Evolutionary conservation across 2,113 vertebrate genomes (phyloP), one percentile per base, ranked within the genome.

Genomic region (Chiloscyllium plagiosum): DNA sequence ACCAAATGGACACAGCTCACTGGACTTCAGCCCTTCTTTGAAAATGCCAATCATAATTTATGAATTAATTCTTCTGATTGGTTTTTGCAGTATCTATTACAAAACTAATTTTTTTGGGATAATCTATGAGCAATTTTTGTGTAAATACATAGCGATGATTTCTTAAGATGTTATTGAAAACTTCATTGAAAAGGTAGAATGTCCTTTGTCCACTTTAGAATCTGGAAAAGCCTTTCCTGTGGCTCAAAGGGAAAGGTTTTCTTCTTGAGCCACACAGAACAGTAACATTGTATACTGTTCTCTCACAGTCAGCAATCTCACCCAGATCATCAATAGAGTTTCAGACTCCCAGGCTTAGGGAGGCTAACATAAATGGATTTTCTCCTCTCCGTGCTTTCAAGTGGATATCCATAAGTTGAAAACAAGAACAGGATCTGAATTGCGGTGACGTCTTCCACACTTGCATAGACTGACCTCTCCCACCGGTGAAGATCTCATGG

Each of bases 11-110:
- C 90, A 93, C 29, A 33, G 90, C 90, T 20, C 65, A 20, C 22
- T 56, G n/a, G 56, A 93, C 33, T 68, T 37, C 52, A 87, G 85
- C 85, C 85, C 68, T 68, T 65, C 68, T 68, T 61, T 52, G 52
- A 92, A 92, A 65, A 61, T 61, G 8, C 24, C 65, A 56, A 92
- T 92, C 17, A 93, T 93, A n/a, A 93, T 37, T 93, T 93, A 93
- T 93, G 68, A 93, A 93, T 93, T 93, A n/a, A 93, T 66, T 61
- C 17, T 66, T 93, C 6, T n/a, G 56, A 68, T 93, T 61, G 22
- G 22, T 68, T 37, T 56, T 93, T 93, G 90, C 29, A 93, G 90
- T 33, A 93, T 37, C 90, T 93, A n/a, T 42, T 68, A 22, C n/a
- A 93, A 93, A 68, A 0, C 56, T 47, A 47, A 47, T 66, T 65